phyloP scores from a whole-genome alignment of 1,140 invertebrate species.

The Drosophila auraria region DNA sequence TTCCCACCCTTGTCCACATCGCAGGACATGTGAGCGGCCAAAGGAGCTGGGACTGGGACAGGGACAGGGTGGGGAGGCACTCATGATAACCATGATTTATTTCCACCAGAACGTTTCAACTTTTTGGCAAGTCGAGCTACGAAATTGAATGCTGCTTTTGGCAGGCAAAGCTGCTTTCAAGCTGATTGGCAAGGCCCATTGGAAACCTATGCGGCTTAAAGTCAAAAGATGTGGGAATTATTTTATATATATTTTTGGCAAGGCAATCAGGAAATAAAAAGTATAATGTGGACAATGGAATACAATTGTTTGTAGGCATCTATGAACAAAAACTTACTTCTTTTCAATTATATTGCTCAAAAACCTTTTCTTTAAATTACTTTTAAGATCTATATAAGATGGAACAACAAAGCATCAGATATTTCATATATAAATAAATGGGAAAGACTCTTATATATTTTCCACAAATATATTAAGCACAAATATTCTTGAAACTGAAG shows the following conservation, averaged over 20 bases:
- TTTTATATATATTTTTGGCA: neutral
- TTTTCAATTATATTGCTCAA: no score
- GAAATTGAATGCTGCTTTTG: constrained; percentile 44
- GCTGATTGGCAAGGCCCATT: constrained; percentile 12
- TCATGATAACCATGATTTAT: constrained; percentile 64
- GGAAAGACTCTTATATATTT: neutral
- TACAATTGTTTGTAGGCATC: neutral
- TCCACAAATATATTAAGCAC: no score
- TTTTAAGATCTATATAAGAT: no score
- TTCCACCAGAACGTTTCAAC: constrained; percentile 9
- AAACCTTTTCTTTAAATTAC: no score
- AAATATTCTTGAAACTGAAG: neutral
- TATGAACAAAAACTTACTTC: no score
- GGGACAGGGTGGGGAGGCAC: neutral
- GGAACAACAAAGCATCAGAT: no score
- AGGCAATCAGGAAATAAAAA: neutral
- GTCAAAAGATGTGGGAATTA: neutral
- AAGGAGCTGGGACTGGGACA: neutral
- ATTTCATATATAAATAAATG: neutral
- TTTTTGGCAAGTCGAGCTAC: constrained; percentile 38
- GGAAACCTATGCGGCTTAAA: neutral
- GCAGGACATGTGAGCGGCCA: constrained; percentile 27
- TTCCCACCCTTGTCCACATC: constrained; percentile 14
- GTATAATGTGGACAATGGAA: no score
- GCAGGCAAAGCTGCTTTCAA: constrained; percentile 15